Evolutionary conservation across 2,113 vertebrate species (phyloP).

Genomic region (Trogon melanurus): DNA sequence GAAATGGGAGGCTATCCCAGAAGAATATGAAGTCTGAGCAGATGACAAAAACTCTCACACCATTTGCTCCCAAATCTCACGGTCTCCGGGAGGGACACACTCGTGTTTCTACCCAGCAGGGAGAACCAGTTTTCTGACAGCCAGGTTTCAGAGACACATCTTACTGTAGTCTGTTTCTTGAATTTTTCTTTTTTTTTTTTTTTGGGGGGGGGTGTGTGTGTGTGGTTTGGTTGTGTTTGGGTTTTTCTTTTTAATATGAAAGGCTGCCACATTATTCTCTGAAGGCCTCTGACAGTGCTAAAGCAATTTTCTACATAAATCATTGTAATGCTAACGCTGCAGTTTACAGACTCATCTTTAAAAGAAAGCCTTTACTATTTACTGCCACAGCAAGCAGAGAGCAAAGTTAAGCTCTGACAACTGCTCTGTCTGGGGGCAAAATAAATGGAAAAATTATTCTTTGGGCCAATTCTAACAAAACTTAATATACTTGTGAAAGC

Average conservation of each 20-base stretch:
- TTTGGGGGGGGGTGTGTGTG: background rate
- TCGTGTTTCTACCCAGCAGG: background rate
- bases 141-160: background rate
- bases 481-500: background rate
- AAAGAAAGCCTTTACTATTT: slow-evolving; percentile 48
- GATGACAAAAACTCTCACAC: background rate
- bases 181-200: background rate
- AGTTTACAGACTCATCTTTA: slow-evolving; percentile 58
- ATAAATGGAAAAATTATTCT: slow-evolving; percentile 34
- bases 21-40: background rate
- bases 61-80: background rate
- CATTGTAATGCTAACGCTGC: slow-evolving; percentile 55
- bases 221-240: too few relatives aligned
- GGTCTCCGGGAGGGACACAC: background rate
- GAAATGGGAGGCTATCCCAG: background rate
- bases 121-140: background rate
- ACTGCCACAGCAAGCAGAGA: slow-evolving; percentile 15
- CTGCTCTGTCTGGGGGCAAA: slow-evolving; percentile 7
- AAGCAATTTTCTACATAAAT: slow-evolving; percentile 66
- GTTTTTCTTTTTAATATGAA: background rate
- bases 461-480: background rate
- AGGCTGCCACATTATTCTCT: slow-evolving; percentile 35
- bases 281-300: slow-evolving; percentile 40
- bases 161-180: background rate
- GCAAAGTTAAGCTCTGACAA: slow-evolving; percentile 27